Base-by-base conservation (phyloP, 2,888 invertebrate species). In the Drosophila multiciliata region DNA sequence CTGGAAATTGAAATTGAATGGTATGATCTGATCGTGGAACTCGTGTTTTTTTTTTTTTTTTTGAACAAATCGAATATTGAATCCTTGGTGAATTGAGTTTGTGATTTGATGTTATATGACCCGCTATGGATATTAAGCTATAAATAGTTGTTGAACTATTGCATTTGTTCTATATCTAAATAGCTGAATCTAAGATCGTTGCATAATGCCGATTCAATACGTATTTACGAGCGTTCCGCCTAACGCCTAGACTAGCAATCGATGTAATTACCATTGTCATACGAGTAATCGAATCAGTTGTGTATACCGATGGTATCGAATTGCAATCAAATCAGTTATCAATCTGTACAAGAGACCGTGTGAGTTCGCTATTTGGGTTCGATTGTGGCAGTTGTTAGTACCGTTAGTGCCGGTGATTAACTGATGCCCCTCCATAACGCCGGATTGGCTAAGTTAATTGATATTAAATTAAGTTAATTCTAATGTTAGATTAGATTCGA, bases 251-350 rank as follows among this genome's bases (percentile, higher is more conserved):
- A 49, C 58, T 67, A 80, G 67, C 78, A 75, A 80, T 66, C 83
- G 72, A 63, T 63, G 73, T 75, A 87, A 89, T 90, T 89, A 89
- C 88, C 88, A 89, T 89, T 89, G 88, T 89, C 88, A 89, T 89
- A 87, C 82, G 75, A 82, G 85, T 80, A 70, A 80, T 84, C 78
- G 80, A 84, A 83, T 71, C 64, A 58, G 75, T 82, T 71, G 29
- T 71, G 45, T 65, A 42, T 61, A 58, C 69, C 66, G 73, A 76
- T 78, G 54, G 58, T 68, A 74, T 84, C 82, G 85, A 81, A 86
- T 79, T 75, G 70, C 72, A 67, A 78, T 82, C 78, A 68, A 87
- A 84, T 83, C 72, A 74, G 74, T 72, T 69, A 84, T 78, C 58
- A 82, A 82, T 69, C 66, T 63, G 48, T 75, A 80, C 66, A 45